Base-by-base conservation (phyloP, 2,888 invertebrate species). In the Frankliniella fusca region DNA sequence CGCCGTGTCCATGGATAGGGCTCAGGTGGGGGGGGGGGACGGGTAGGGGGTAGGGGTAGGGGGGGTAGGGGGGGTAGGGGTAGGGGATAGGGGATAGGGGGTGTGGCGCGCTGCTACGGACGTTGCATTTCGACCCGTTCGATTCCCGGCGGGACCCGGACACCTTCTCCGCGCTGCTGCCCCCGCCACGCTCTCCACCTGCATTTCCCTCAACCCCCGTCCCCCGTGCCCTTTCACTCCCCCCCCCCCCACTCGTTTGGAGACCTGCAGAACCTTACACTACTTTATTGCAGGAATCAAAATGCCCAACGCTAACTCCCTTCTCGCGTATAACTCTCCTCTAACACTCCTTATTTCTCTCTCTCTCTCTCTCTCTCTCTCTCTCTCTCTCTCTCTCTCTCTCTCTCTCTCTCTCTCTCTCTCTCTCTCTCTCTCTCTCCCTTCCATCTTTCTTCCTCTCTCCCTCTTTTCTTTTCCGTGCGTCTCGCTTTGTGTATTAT, bases 41-140 rank as follows among this genome's bases (percentile, higher is more conserved):
- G 38, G 38, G 38, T 2, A 38, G 38, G 38, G 38, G 38, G 3
- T 38, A 38, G 38, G 38, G 38, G 3, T 38, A 2, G 38, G 38
- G 38, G n/a, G n/a, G 38, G 38, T n/a, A n/a, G 2, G 38, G 38
- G 38, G 38, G 5, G 38, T 2, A 38, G 38, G 38, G 38, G 38
- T 2, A 38, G 38, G 38, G 38, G 38, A 2, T n/a, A n/a, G n/a
- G n/a, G n/a, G n/a, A n/a, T n/a, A n/a, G 15, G 65, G 65, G 65
- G 65, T n/a, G 65, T 9, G 70, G n/a, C 11, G 11, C 70, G 11
- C n/a, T 11, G 23, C 70, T 11, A 11, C 20, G 70, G 70, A n/a
- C 70, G 70, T 23, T 70, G 70, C 70, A 70, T n/a, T 38, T 23
- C n/a, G 70, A 70, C 70, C 54, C 54, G 54, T 54, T 54, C 54